These are phyloP conservation scores for Gymnocephalus cernua DNA, from an alignment of 2,113 vertebrate genomes.

Conservation along the genomic window DNA sequence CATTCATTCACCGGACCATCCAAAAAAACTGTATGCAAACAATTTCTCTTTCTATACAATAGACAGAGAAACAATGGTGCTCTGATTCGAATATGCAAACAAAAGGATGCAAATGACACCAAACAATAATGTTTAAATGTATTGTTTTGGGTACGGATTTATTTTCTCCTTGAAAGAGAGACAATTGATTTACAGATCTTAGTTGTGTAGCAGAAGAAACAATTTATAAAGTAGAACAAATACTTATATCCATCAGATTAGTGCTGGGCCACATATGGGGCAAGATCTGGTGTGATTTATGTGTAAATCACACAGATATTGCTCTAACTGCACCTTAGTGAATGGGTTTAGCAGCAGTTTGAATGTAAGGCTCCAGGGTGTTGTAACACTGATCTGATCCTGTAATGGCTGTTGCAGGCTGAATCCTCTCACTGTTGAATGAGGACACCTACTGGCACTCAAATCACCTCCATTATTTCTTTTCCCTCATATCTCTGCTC, in stretches of 20 bases:
- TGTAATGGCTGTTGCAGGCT: conserved; percentile 16
- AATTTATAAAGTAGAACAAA: neutral
- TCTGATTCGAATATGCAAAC: neutral
- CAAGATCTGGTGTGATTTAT: neutral
- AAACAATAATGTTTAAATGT: neutral
- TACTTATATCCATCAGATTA: neutral
- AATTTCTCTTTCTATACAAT: too few relatives aligned
- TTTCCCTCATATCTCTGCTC: neutral
- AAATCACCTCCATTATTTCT: conserved; percentile 1
- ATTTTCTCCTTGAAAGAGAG: neutral
- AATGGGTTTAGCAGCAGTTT: neutral
- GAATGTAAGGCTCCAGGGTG: conserved; percentile 8
- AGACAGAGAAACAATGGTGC: too few relatives aligned
- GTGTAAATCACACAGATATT: neutral
- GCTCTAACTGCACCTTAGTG: neutral
- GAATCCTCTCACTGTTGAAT: conserved; percentile 59
- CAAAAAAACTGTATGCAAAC: too few relatives aligned
- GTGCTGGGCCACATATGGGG: too few relatives aligned
- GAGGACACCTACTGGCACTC: conserved; percentile 77
- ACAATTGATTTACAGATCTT: neutral
- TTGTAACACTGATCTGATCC: conserved; percentile 27
- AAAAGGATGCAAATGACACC: neutral
- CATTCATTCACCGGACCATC: too few relatives aligned
- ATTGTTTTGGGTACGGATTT: neutral
- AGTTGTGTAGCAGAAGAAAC: neutral